Evolutionary conservation across 2,113 vertebrate species (phyloP).

Genomic region (Epinephelus fuscoguttatus): DNA sequence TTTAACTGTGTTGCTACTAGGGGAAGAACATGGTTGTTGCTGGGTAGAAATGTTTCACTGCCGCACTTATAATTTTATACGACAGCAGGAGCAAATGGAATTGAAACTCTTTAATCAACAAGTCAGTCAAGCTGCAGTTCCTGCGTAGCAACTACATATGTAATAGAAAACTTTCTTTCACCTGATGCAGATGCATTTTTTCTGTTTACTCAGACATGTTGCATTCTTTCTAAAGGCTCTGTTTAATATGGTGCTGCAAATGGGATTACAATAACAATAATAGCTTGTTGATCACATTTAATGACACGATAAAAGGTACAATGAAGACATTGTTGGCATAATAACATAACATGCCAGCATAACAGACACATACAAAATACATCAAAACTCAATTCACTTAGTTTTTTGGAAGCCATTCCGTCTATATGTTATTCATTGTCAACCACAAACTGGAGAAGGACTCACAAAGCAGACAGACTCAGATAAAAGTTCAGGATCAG

Average conservation of each 20-base stretch:
- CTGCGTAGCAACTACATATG: not conserved
- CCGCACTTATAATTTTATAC: constrained; percentile 36
- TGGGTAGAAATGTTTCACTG: constrained; percentile 65
- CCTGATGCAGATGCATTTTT: constrained; percentile 6
- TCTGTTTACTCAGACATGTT: not conserved
- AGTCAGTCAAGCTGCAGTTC: constrained; percentile 30
- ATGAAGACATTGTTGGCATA: not conserved
- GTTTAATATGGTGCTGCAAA: not conserved
- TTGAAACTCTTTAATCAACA: constrained; percentile 49
- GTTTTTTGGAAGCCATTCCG: not conserved
- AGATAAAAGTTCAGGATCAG: too few species aligned
- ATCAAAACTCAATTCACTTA: not conserved
- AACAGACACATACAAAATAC: not conserved
- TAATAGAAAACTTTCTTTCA: not conserved
- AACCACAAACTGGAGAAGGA: too few species aligned
- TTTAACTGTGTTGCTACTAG: constrained; percentile 57
- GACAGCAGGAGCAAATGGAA: constrained; percentile 24
- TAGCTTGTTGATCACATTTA: not conserved
- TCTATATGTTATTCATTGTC: not conserved
- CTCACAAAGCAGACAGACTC: too few species aligned
- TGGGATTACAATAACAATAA: not conserved
- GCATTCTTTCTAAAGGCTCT: not conserved
- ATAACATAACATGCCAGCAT: not conserved
- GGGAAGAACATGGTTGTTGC: constrained; percentile 74
- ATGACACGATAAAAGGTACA: not conserved